Evolutionary conservation across 2,888 invertebrate species (phyloP).

Genomic region (Ptychoptera albimana): DNA sequence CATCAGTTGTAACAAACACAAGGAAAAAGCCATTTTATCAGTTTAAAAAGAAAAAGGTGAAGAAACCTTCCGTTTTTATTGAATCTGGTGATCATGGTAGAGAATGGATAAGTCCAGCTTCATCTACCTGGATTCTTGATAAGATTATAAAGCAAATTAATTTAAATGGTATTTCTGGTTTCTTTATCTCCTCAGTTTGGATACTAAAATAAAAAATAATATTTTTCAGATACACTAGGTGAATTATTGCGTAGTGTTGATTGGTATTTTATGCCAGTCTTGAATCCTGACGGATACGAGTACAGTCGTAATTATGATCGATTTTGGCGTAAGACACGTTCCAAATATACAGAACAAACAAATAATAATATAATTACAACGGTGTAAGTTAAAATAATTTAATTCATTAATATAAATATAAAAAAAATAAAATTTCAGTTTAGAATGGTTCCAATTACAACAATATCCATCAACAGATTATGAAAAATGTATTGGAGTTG

Average conservation of each 20-base stretch:
- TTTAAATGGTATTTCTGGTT: not conserved
- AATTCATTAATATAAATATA: not conserved
- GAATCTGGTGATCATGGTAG: conserved; percentile 62
- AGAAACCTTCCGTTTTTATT: conserved; percentile 61
- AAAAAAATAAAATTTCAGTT: conserved; percentile 6
- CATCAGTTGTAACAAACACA: conserved; percentile 17
- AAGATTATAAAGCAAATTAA: not conserved
- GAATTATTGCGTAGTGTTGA: conserved; percentile 44
- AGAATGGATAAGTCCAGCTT: conserved; percentile 70
- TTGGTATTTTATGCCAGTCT: conserved; percentile 60
- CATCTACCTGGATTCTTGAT: conserved; percentile 53
- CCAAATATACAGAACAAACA: conserved; percentile 29
- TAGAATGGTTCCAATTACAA: conserved; percentile 24
- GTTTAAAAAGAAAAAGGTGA: conserved; percentile 32
- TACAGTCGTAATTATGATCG: conserved; percentile 57
- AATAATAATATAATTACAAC: not conserved
- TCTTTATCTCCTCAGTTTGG: too few species aligned
- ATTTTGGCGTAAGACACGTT: conserved; percentile 66
- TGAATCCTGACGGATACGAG: conserved; percentile 66
- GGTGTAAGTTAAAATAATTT: not conserved
- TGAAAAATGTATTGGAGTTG: conserved; percentile 48
- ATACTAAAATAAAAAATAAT: too few species aligned
- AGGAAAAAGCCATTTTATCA: conserved; percentile 15
- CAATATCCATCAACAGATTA: not conserved
- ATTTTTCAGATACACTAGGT: conserved; percentile 11